Evolutionary conservation across 2,113 vertebrate genomes (phyloP), one percentile per base, ranked within the genome.

Genomic region (Falcunculus frontatus): DNA sequence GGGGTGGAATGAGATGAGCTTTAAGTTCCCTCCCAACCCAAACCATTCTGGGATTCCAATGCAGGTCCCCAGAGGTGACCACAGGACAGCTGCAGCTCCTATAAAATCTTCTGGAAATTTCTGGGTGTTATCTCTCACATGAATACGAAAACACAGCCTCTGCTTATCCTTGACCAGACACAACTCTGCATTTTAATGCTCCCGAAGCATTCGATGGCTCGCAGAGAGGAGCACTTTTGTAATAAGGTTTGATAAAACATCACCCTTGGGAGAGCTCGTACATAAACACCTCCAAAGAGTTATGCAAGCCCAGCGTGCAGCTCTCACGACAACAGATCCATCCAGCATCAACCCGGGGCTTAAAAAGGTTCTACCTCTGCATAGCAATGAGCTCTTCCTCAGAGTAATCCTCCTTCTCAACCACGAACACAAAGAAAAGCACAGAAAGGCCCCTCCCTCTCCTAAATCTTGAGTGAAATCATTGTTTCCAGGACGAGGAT

Each of bases 161-260:
- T 7, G 65, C 53, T 87, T 90, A 64, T 70, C 85, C 92, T 91
- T 89, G 89, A 76, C 87, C 74, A 87, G 94, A 46, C 67, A 78
- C 72, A 77, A 23, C 50, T 16, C 50, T 74, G 89, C 80, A 96
- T 95, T 95, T 95, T 86, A 96, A 95, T 94, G 56, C 63, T 83
- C 11, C 29, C 17, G 10, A 11, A 42, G 91, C 55, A 25, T 50
- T 30, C 49, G 69, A 82, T 44, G 73, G 68, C 88, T 85, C 15
- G n/a, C 83, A 20, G 82, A 93, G 87, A 88, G 9, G 72, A 96
- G 69, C 89, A 46, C 35, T 94, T 85, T 73, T 65, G 69, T 87
- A 83, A 87, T 75, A 68, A 83, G 53, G 78, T 94, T 94, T 96
- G 90, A 90, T 93, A 95, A 97, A 96, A 95, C 89, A 91, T 82